Conservation (phyloP, 2,888 invertebrate species). For the Acanthosepion pharaonis region DNA sequence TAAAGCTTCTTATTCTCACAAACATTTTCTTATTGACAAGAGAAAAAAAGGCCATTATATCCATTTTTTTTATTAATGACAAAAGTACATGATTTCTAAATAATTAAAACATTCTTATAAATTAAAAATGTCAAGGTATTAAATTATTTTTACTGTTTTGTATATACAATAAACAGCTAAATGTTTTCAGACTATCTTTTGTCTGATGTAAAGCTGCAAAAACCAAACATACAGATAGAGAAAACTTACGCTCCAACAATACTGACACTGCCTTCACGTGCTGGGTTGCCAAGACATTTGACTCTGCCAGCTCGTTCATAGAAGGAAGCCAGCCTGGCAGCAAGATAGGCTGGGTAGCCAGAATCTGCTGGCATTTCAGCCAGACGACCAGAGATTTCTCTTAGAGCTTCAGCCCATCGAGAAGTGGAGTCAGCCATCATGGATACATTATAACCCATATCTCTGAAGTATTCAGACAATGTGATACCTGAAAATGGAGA, state of each 20-base stretch:
- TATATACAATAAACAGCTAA: no score
- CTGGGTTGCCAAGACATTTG: constrained; percentile 97
- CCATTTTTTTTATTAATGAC: no score
- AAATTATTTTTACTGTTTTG: no score
- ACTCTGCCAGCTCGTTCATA: constrained; percentile 99
- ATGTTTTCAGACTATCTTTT: no score
- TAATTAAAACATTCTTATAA: no score
- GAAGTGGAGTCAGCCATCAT: constrained; percentile 99
- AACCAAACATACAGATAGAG: background rate
- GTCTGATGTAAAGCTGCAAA: no score
- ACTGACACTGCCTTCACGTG: constrained; percentile 97
- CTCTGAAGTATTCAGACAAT: constrained; percentile 97
- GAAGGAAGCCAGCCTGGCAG: constrained; percentile 97
- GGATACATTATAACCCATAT: constrained; percentile 99
- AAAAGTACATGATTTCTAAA: no score
- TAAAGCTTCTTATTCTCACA: no score
- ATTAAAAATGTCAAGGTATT: no score
- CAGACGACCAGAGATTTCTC: constrained; percentile 98
- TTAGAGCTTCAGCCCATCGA: constrained; percentile 99
- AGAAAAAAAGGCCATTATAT: no score
- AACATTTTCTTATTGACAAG: no score
- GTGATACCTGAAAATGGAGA: constrained; percentile 86
- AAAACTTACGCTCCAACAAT: constrained; percentile 91
- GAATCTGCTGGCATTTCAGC: constrained; percentile 99
- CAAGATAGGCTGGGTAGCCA: constrained; percentile 99